Base-by-base conservation (phyloP, 2,797 vertebrate species). In the Paratrypauchen microcephalus region DNA sequence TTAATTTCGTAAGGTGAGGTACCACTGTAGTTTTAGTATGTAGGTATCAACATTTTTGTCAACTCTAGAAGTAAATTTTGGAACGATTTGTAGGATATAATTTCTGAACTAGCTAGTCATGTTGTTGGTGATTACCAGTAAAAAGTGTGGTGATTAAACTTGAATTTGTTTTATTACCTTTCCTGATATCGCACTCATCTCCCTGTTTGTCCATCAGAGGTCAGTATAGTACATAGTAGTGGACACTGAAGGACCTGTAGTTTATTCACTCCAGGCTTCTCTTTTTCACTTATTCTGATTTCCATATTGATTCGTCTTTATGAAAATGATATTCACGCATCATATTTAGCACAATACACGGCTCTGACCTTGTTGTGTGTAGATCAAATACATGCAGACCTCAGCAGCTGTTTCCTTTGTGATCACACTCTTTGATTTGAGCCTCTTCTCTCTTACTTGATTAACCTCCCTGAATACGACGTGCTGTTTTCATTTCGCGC, bases 381-480 rank as follows among this genome's bases (percentile, higher is more conserved):
- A 78, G 81, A 86, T 89, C 84, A 90, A 86, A 87, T 80, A 72
- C 66, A 86, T 85, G 85, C 77, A 81, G 87, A 88, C 56, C 61
- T n/a, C 45, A 67, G 76, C 70, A 82, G 77, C 85, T 89, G 83
- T 81, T 77, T 71, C 75, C 73, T 87, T 90, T 88, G 85, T 87
- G 83, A 59, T 68, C 57, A 28, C 71, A 30, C 74, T 77, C 89
- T 88, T 91, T 89, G 83, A 91, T 90, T 82, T 85, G 66, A 79
- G 50, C 54, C 65, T 67, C 67, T 24, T 56, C 72, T 75, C 71
- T 84, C 70, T 79, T 74, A 70, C 83, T 84, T 80, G 55, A 88
- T 85, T 83, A 83, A 30, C 12, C 48, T 7, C 47, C 77, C 63
- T 78, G 70, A 86, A 70, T 68, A 70, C 71, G 13, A 70, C 70